Conservation (phyloP, 2,113 vertebrate species). For the human (Homo sapiens) region DNA sequence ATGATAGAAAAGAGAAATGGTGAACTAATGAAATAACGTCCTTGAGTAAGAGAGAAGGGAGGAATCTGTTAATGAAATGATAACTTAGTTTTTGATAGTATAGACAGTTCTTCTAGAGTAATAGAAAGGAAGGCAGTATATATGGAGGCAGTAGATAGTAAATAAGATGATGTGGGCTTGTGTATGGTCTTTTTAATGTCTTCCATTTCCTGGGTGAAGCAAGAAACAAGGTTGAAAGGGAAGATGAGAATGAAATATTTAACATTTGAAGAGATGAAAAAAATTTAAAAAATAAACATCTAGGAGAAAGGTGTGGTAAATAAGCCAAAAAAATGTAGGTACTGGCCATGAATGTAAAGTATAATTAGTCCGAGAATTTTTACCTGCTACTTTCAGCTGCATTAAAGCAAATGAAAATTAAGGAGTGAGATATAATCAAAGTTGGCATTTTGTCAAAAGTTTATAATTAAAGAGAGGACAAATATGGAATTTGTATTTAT, state of each 20-base stretch:
- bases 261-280: neutral
- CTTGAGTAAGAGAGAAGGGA: neutral
- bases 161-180: no score
- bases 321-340: neutral
- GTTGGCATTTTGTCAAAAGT: neutral
- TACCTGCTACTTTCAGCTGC: neutral
- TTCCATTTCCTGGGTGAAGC: neutral
- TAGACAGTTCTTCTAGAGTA: neutral
- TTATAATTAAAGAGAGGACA: neutral
- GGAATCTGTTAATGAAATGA: no score
- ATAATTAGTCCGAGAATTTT: neutral
- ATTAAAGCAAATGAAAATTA: neutral
- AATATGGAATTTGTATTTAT: neutral
- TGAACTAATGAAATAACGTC: no score
- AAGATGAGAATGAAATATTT: neutral
- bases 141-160: neutral
- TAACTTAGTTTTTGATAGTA: no score
- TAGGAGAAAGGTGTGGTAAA: no score
- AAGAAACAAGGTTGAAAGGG: neutral
- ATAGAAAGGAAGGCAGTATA: neutral
- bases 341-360: neutral
- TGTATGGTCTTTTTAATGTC: neutral
- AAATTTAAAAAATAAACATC: neutral
- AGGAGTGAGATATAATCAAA: neutral
- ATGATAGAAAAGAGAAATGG: neutral